Percentiles rank a stretch among this genome's conserved stretches.
Evolutionary conservation across 2,888 invertebrate species (phyloP).

Genomic region (Xanthorhoe designata): DNA sequence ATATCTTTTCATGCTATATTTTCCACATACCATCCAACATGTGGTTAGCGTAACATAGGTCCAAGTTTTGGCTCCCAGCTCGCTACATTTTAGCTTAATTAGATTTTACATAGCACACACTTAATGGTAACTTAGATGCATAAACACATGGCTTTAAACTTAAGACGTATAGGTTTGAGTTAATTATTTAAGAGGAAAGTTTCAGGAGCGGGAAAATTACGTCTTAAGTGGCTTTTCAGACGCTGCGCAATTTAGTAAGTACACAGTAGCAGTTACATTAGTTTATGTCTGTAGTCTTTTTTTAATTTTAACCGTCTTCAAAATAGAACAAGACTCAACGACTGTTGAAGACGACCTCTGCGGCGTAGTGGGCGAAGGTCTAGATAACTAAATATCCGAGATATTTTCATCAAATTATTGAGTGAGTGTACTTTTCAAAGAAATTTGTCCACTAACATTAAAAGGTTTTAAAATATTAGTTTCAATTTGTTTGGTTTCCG

Average conservation of each 20-base stretch:
- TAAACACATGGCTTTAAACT: conserved; percentile 32
- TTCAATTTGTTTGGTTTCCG: conserved; percentile 22
- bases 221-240: neutral
- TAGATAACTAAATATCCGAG: neutral
- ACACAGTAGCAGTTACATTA: no score
- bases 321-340: no score
- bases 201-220: conserved; percentile 21
- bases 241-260: conserved; percentile 2
- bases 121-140: conserved; percentile 26
- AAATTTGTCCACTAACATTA: conserved; percentile 12
- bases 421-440: neutral
- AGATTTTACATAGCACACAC: conserved; percentile 53
- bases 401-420: neutral
- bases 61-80: conserved; percentile 61
- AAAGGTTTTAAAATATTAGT: conserved; percentile 26
- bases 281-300: neutral
- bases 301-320: neutral
- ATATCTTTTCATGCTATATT: conserved; percentile 38
- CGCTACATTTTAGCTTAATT: conserved; percentile 68
- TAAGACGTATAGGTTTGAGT: conserved; percentile 22
- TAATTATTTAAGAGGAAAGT: conserved; percentile 30
- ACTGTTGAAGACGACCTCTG: no score
- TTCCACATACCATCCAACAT: conserved; percentile 53
- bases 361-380: no score
- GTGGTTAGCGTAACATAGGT: conserved; percentile 60